These are phyloP conservation scores for Leptopilina myrica DNA, from an alignment of 2,888 invertebrate species.

Conservation along the genomic window DNA sequence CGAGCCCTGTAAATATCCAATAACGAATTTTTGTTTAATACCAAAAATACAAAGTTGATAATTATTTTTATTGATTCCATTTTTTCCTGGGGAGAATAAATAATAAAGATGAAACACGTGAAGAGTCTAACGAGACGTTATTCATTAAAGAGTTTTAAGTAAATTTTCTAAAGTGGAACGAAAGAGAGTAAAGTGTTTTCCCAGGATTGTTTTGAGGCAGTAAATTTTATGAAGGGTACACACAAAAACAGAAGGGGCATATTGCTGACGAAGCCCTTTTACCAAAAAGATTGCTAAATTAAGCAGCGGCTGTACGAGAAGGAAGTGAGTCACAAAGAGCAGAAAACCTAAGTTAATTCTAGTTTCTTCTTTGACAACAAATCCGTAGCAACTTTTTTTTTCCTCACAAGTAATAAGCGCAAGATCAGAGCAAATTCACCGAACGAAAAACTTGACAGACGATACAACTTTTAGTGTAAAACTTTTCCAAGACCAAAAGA, in stretches of 20 bases:
- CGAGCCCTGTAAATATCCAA: too few relatives aligned
- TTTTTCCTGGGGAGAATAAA: not conserved
- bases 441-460: not conserved
- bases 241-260: not conserved
- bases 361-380: constrained; percentile 18
- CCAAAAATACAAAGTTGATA: too few relatives aligned
- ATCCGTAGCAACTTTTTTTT: not conserved
- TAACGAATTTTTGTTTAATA: too few relatives aligned
- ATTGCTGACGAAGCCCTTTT: not conserved
- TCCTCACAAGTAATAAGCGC: not conserved
- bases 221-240: constrained; percentile 25
- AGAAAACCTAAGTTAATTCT: constrained; percentile 19
- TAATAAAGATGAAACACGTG: constrained; percentile 8
- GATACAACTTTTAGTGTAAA: not conserved
- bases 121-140: constrained; percentile 7
- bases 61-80: too few relatives aligned
- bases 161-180: constrained; percentile 5
- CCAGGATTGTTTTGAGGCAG: constrained; percentile 9
- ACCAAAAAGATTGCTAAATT: constrained; percentile 31
- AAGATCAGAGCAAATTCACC: not conserved
- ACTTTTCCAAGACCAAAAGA: not conserved
- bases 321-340: constrained; percentile 21
- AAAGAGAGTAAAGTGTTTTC: constrained; percentile 1
- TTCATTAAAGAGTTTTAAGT: constrained; percentile 20
- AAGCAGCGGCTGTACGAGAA: not conserved